These are phyloP conservation scores for Atrina japonica DNA, from an alignment of 2,888 invertebrate species.

Conservation along the genomic window DNA sequence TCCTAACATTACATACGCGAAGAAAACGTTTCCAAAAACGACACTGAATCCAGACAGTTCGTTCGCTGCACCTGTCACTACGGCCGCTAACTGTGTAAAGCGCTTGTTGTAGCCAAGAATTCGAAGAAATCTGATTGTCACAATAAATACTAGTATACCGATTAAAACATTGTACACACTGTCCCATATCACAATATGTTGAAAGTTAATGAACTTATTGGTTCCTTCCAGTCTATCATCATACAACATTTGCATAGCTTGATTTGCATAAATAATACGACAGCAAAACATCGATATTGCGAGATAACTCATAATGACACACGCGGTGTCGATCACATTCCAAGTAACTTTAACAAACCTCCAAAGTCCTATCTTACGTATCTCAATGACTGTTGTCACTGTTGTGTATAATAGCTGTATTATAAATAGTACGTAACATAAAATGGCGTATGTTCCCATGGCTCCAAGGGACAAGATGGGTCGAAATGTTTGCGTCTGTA, in stretches of 20 bases:
- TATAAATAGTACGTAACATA: conserved; percentile 47
- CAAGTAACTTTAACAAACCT: no score
- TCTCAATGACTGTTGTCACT: conserved; percentile 32
- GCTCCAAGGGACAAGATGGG: conserved; percentile 47
- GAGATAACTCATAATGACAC: no score
- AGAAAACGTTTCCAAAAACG: conserved; percentile 79
- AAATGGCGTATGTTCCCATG: conserved; percentile 32
- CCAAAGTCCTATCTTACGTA: conserved; percentile 32
- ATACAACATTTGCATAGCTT: no score
- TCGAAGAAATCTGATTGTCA: conserved; percentile 62
- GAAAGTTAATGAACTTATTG: conserved; percentile 50
- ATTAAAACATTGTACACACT: conserved; percentile 68
- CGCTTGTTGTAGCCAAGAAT: conserved; percentile 82
- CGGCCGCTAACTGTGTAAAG: conserved; percentile 80
- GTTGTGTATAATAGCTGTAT: conserved; percentile 36
- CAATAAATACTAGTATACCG: conserved; percentile 59
- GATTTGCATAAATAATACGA: no score
- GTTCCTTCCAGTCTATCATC: conserved; percentile 38
- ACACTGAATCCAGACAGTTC: conserved; percentile 80
- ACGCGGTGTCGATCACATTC: no score
- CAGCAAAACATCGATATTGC: no score
- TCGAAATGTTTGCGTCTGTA: conserved; percentile 56
- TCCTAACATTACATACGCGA: conserved; percentile 75
- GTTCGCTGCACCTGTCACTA: conserved; percentile 76
- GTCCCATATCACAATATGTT: conserved; percentile 75